These are phyloP conservation scores for Drosophila emarginata DNA, from an alignment of 2,888 invertebrate genomes.

Conservation along the genomic window DNA sequence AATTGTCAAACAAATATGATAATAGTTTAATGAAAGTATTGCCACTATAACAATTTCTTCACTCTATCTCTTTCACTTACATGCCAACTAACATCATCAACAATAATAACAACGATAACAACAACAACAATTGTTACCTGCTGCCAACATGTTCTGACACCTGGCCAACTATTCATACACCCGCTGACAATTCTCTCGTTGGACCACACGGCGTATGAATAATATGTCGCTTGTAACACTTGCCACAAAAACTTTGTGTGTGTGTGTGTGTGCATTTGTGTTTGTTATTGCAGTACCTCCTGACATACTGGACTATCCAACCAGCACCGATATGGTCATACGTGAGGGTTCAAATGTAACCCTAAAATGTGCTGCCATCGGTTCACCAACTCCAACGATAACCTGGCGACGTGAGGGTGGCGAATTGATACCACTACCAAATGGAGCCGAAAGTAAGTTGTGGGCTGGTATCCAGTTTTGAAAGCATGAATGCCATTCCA, in stretches of 20 bases:
- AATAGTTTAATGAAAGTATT: neutral
- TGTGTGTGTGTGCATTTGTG: conserved; percentile 19
- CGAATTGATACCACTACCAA: conserved; percentile 87
- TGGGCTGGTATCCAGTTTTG: neutral
- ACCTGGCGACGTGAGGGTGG: conserved; percentile 93
- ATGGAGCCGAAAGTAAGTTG: conserved; percentile 87
- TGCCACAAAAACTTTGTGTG: conserved; percentile 34
- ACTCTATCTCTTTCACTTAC: conserved; percentile 29
- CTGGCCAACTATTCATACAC: conserved; percentile 50
- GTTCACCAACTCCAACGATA: conserved; percentile 93
- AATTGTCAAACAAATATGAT: conserved; percentile 4
- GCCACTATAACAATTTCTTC: conserved; percentile 30
- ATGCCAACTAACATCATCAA: conserved; percentile 40
- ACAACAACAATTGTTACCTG: conserved; percentile 29
- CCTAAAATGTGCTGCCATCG: conserved; percentile 92
- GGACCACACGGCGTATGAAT: conserved; percentile 69
- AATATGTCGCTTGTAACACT: conserved; percentile 52
- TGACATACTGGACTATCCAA: conserved; percentile 92
- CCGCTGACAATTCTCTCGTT: conserved; percentile 31
- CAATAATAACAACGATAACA: conserved; percentile 43
- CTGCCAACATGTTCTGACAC: conserved; percentile 52
- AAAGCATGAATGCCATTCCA: neutral
- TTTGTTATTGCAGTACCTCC: conserved; percentile 87
- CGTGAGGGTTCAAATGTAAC: conserved; percentile 93
- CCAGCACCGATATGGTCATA: conserved; percentile 93